Base-by-base conservation (phyloP, 2,113 vertebrate genomes). In the Raja brachyura region DNA sequence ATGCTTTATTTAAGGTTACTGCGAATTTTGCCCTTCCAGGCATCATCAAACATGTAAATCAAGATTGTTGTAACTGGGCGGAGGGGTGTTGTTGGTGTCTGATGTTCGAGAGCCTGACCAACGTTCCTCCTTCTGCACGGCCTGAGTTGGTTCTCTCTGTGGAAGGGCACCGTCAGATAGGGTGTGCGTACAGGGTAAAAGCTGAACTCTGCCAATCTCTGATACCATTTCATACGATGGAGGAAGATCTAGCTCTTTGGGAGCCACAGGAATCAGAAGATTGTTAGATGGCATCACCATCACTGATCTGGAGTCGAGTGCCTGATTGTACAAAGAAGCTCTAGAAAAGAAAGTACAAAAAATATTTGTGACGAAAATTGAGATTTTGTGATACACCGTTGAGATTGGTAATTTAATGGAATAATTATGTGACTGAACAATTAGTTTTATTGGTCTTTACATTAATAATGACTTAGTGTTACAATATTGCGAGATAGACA, bases 41-140 rank as follows among this genome's bases (percentile, higher is more conserved):
- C 31, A 66, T 25, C 39, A 25, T 54, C 33, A 70, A 48, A 70
- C 70, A 4, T 73, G 68, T 39, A 70, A 10, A 63, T 93, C 13
- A 83, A 96, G 70, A 93, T 95, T 95, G 68, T 96, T 94, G 0
- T 96, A 97, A 94, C 96, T 96, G 70, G 96, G 96, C 0, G 96
- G 96, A 0, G 95, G 95, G 0, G 81, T 94, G 0, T n/a, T 10
- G 22, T 88, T 48, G 74, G 16, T 66, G n/a, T 10, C 59, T 63
- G 83, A 88, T 74, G 90, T 54, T 18, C 48, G 90, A 1, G 93
- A 93, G 75, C 93, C 94, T 0, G 74, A 93, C 77, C 94, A 94
- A 76, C 0, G 66, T 0, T 16, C 93, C 0, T n/a, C 68, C 0
- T 81, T 93, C 2, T 75, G 0, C 25, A 95, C 94, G 94, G 94